These are phyloP conservation scores for Eupeodes latifasciatus DNA, from an alignment of 2,888 invertebrate genomes.

Conservation along the genomic window DNA sequence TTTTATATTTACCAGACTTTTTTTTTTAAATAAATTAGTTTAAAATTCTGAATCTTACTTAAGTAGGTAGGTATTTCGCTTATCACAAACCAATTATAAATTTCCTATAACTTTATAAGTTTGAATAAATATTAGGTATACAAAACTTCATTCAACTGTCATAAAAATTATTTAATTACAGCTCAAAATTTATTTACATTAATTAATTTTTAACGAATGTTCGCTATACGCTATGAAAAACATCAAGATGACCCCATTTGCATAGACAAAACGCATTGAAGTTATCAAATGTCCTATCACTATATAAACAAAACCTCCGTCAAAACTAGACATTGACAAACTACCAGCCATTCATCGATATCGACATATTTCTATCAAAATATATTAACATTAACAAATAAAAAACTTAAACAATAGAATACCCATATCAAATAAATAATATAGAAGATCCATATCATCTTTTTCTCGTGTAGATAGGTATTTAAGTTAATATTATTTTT, in stretches of 20 bases:
- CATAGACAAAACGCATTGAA: constrained; percentile 35
- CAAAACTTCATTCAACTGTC: not conserved
- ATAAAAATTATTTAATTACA: constrained; percentile 9
- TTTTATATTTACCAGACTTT: too few species aligned
- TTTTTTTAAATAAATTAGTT: too few species aligned
- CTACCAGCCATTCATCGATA: constrained; percentile 37
- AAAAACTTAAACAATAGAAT: constrained; percentile 8
- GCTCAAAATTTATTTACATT: constrained; percentile 17
- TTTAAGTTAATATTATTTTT: not conserved
- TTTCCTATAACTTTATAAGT: too few species aligned
- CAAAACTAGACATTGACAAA: constrained; percentile 38
- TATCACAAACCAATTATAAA: too few species aligned
- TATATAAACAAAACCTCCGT: constrained; percentile 17
- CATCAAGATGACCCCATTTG: constrained; percentile 38
- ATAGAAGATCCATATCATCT: not conserved
- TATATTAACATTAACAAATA: constrained; percentile 13
- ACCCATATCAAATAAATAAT: constrained; percentile 13
- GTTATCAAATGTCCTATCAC: constrained; percentile 25
- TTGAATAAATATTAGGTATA: not conserved
- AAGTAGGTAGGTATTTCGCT: too few species aligned
- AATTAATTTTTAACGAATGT: too few species aligned
- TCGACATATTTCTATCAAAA: constrained; percentile 36
- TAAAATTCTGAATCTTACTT: too few species aligned
- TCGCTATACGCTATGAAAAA: not conserved
- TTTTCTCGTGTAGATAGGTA: not conserved